Evolutionary conservation across 2,888 invertebrate genomes (phyloP), one percentile per base, ranked within the genome.

Genomic region (Drosophila robusta): DNA sequence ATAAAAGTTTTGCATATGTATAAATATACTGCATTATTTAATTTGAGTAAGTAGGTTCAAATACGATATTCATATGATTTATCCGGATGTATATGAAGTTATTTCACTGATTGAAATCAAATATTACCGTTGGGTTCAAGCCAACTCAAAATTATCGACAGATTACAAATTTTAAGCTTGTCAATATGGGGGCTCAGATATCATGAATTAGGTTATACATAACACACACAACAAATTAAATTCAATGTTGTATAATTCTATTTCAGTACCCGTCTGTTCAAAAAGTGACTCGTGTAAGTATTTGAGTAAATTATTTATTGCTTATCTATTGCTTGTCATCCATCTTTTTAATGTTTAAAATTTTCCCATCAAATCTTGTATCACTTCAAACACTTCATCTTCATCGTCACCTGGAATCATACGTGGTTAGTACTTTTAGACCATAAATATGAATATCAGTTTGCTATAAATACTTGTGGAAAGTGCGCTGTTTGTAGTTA

Each of bases 31-130:
- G 56, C 58, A 44, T 73, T 70, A 26, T 55, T 64, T 67, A 55
- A 63, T 70, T 61, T 58, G 44, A 50, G 55, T 39, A 64, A 18
- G 18, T 22, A 42, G 24, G 34, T 22, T 29, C 2, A 74, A 82
- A 87, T 90, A 88, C 90, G 90, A 90, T 90, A 91, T 91, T 91
- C 90, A 90, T 81, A 75, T 71, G 54, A 62, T 32, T 56, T 14
- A 12, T 18, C 26, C 36, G 46, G 32, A 22, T 34, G 41, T 11
- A 56, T 38, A 49, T 32, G 32, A 32, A 32, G 11, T 29, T 14
- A 7, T 4, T 29, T 46, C 16, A 29, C 16, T 3, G 4, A 32
- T 11, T 29, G 29, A n/a, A 52, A 49, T n/a, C 42, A 29, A 29
- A 44, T 42, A 24, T 18, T 54, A 42, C 18, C 29, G 44, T n/a